Percentiles rank a stretch among this genome's conserved stretches.
Conservation (phyloP, 2,797 vertebrate species). For the Intellagama lesueurii region DNA sequence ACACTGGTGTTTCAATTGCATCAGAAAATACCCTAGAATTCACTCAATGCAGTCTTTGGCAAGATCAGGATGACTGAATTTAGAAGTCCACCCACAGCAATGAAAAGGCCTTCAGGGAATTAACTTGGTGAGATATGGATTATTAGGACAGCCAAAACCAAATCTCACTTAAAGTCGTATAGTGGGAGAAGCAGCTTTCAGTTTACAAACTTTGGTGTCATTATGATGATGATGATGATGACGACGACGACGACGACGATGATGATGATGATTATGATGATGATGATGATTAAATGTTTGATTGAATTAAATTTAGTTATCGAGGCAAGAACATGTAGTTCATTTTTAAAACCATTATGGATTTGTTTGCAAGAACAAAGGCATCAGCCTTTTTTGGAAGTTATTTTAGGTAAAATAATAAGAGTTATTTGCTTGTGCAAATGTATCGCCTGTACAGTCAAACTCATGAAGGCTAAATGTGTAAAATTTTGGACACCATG, state of each 20-base stretch:
- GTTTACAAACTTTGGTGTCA: not conserved
- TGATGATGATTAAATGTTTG: no score
- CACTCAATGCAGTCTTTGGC: not conserved
- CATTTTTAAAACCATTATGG: not conserved
- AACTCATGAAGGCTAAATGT: slow-evolving; percentile 21
- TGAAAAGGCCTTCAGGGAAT: not conserved
- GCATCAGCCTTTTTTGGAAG: not conserved
- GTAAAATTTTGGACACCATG: not conserved
- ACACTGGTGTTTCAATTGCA: not conserved
- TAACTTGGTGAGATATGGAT: not conserved
- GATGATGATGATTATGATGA: no score
- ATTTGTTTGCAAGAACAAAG: no score
- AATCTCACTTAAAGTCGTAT: not conserved
- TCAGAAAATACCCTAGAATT: no score
- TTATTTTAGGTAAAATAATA: not conserved
- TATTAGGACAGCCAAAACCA: not conserved
- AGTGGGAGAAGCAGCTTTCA: not conserved
- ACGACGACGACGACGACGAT: no score
- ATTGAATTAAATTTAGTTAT: no score
- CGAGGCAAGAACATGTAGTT: not conserved
- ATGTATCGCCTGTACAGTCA: slow-evolving; percentile 43
- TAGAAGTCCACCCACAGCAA: not conserved
- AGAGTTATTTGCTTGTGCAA: not conserved
- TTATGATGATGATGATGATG: no score
- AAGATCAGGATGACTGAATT: not conserved